These are phyloP conservation scores for Nesometra sesokonis DNA, from an alignment of 35 echinoderm and acorn worm genomes.

Conservation along the genomic window DNA sequence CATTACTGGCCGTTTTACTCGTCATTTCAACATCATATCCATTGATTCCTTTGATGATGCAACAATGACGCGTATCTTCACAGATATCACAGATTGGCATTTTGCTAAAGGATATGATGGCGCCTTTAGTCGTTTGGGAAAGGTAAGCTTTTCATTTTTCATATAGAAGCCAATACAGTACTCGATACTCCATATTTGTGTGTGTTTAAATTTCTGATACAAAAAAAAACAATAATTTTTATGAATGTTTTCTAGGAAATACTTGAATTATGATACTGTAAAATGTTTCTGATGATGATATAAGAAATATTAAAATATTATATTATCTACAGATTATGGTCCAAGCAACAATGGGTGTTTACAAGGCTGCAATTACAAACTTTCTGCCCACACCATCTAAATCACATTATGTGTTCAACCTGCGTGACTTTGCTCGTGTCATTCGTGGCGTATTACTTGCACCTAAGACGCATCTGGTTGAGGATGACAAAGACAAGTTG, in stretches of 20 bases:
- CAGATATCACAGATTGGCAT: conserved; percentile 82
- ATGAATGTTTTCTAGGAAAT: too few species aligned
- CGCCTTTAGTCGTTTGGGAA: conserved; percentile 63
- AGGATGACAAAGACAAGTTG: conserved; percentile 94
- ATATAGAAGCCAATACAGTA: too few species aligned
- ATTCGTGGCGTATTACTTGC: conserved; percentile 86
- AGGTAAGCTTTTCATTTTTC: conserved; percentile 30
- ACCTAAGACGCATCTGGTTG: conserved; percentile 49
- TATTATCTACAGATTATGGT: conserved; percentile 58
- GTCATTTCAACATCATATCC: conserved; percentile 85
- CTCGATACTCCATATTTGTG: too few species aligned
- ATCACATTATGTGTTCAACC: conserved; percentile 99
- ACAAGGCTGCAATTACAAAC: conserved; percentile 75
- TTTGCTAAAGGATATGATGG: conserved; percentile 78
- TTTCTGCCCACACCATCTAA: conserved; percentile 96
- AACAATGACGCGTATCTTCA: conserved; percentile 97
- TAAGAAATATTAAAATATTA: background rate
- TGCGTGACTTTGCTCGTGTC: conserved; percentile 94
- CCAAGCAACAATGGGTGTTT: conserved; percentile 93
- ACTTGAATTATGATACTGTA: too few species aligned
- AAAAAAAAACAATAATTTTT: too few species aligned
- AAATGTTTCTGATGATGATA: too few species aligned
- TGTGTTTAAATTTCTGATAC: too few species aligned
- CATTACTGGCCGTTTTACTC: conserved; percentile 88
- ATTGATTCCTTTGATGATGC: conserved; percentile 96